Percentiles rank a stretch among this genome's conserved stretches.
These are phyloP conservation scores for Oreamnos americanus DNA, from an alignment of 2,113 vertebrate genomes.

Conservation along the genomic window DNA sequence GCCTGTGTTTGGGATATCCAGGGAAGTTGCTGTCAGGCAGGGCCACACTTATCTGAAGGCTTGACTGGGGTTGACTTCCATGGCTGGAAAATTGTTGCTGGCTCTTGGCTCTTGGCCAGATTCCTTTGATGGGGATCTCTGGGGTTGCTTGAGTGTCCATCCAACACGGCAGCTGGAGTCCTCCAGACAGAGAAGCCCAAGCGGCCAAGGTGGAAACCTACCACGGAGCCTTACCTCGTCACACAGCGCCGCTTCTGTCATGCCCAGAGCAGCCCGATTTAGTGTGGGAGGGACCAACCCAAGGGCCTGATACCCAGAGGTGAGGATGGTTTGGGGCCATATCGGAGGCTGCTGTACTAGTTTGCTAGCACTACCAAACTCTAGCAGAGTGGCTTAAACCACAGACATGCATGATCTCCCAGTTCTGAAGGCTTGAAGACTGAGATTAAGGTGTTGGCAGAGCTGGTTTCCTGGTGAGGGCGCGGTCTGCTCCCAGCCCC, in stretches of 20 bases:
- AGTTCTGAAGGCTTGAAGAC: not conserved
- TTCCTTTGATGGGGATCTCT: not conserved
- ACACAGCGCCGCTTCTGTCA: not conserved
- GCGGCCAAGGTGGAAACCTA: not conserved
- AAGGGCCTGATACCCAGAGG: accelerated
- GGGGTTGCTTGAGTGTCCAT: not conserved
- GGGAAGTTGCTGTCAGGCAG: not conserved
- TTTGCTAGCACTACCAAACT: not conserved
- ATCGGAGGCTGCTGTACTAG: not conserved
- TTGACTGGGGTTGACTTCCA: not conserved
- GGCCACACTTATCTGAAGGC: not conserved
- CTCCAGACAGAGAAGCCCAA: not conserved
- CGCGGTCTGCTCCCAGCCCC: not conserved
- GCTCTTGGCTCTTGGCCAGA: not conserved
- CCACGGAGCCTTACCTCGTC: accelerated
- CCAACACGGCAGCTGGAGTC: not conserved
- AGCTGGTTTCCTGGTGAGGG: not conserved
- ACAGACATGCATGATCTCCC: not conserved
- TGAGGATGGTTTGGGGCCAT: accelerated
- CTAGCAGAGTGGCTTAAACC: not conserved
- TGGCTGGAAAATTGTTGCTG: not conserved
- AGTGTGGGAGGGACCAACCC: not conserved
- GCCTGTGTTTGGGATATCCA: not conserved
- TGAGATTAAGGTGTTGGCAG: not conserved
- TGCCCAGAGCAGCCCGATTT: not conserved